These are phyloP conservation scores for Drosophila kambysellisi DNA, from an alignment of 2,888 invertebrate genomes.

Conservation along the genomic window DNA sequence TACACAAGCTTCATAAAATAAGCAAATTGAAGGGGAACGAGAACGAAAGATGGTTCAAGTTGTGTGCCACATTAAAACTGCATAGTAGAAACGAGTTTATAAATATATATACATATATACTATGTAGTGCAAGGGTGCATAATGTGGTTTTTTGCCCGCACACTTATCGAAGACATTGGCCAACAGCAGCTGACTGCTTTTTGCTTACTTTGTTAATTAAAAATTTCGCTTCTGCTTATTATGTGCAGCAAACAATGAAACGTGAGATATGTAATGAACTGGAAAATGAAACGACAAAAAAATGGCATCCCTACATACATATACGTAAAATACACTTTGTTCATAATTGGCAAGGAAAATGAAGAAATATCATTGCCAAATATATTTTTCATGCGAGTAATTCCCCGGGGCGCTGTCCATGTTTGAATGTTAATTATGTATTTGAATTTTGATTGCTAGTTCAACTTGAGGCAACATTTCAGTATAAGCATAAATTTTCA, in stretches of 20 bases:
- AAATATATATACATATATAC: conserved; percentile 3
- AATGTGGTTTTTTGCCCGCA: conserved; percentile 17
- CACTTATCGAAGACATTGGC: conserved; percentile 65
- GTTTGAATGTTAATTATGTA: conserved; percentile 16
- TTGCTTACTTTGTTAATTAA: conserved; percentile 73
- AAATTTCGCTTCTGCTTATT: conserved; percentile 60
- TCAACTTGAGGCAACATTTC: not conserved
- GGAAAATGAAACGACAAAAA: conserved; percentile 46
- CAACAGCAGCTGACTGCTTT: conserved; percentile 41
- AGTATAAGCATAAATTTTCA: not conserved
- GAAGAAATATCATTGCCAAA: not conserved
- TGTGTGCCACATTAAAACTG: conserved; percentile 22
- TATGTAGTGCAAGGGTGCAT: not conserved
- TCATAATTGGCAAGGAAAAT: conserved; percentile 4
- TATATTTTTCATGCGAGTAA: not conserved
- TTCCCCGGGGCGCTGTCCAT: not conserved
- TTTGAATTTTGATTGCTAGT: conserved; percentile 11
- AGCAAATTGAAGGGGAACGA: conserved; percentile 28
- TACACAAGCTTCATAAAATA: conserved; percentile 45
- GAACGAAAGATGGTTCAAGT: conserved; percentile 4
- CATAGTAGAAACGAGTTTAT: conserved; percentile 7
- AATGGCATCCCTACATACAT: conserved; percentile 8
- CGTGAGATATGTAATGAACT: conserved; percentile 63
- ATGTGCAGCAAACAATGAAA: conserved; percentile 67
- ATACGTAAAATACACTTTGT: conserved; percentile 31